Evolutionary conservation across 2,888 invertebrate genomes (phyloP).

Genomic region (Automeris io): DNA sequence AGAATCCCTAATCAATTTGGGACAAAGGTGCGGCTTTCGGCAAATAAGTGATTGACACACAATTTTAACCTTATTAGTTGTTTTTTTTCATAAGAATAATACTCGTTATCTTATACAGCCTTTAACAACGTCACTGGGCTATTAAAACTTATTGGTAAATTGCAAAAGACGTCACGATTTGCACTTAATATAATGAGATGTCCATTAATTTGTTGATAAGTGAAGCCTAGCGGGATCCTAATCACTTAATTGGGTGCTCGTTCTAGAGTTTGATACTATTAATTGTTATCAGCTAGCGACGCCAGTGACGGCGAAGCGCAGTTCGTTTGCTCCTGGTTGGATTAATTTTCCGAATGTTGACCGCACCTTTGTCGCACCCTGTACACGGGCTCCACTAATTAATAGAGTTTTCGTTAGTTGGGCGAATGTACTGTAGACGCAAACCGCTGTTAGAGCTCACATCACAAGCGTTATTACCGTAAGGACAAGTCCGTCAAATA

Average conservation of each 20-base stretch:
- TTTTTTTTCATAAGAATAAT: background rate
- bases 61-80: background rate
- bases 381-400: conserved; percentile 52
- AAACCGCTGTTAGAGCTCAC: conserved; percentile 31
- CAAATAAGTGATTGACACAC: too few species aligned
- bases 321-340: conserved; percentile 54
- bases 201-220: conserved; percentile 48
- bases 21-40: too few species aligned
- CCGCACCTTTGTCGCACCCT: conserved; percentile 66
- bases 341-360: conserved; percentile 71
- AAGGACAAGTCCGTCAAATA: conserved; percentile 41
- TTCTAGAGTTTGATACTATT: conserved; percentile 51
- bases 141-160: background rate
- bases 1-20: too few species aligned
- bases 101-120: too few species aligned
- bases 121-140: background rate
- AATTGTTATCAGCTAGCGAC: conserved; percentile 48
- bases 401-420: conserved; percentile 66
- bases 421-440: conserved; percentile 20
- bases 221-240: conserved; percentile 51
- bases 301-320: conserved; percentile 25
- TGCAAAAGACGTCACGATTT: conserved; percentile 30
- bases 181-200: conserved; percentile 44
- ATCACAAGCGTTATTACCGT: conserved; percentile 60
- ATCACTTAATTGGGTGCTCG: conserved; percentile 60